These are phyloP conservation scores for Epinephelus lanceolatus DNA, from an alignment of 2,113 vertebrate genomes.

Conservation along the genomic window DNA sequence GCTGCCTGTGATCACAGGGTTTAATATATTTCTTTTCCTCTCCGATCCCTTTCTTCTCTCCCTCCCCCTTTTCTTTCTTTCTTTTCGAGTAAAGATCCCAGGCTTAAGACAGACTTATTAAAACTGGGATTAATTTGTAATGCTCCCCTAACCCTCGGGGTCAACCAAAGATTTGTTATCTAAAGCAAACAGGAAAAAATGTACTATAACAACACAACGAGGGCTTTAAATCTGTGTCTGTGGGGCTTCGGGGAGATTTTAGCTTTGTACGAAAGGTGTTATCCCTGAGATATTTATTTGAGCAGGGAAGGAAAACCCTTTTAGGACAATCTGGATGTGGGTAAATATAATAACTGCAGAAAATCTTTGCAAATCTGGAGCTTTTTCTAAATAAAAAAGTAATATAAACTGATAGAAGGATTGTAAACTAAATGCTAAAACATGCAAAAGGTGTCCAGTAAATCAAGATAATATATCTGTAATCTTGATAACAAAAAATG, in stretches of 20 bases:
- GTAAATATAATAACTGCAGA: conserved; percentile 25
- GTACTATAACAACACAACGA: conserved; percentile 73
- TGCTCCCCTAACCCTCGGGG: conserved; percentile 88
- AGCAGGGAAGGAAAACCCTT: conserved; percentile 25
- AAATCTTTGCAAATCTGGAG: conserved; percentile 3
- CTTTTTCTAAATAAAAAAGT: neutral
- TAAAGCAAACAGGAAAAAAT: conserved; percentile 86
- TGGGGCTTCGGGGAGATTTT: conserved; percentile 62
- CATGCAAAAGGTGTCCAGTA: neutral
- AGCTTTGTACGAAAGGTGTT: conserved; percentile 67
- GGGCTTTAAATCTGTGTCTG: conserved; percentile 66
- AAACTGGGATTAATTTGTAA: conserved; percentile 99
- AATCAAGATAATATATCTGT: neutral
- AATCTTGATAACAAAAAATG: conserved; percentile 10
- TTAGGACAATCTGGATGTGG: conserved; percentile 8
- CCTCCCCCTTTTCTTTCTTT: conserved; percentile 63
- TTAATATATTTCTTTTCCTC: conserved; percentile 88
- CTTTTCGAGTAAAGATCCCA: conserved; percentile 86
- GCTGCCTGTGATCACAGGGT: conserved; percentile 98
- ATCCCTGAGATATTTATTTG: conserved; percentile 65
- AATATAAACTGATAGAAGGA: neutral
- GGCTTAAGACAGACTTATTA: conserved; percentile 98
- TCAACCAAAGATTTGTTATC: conserved; percentile 92
- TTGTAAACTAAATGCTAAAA: neutral
- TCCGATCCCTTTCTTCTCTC: conserved; percentile 76